Evolutionary conservation across 2,888 invertebrate species (phyloP), one percentile per base, ranked within the genome.

Genomic region (Chalcis sispes): DNA sequence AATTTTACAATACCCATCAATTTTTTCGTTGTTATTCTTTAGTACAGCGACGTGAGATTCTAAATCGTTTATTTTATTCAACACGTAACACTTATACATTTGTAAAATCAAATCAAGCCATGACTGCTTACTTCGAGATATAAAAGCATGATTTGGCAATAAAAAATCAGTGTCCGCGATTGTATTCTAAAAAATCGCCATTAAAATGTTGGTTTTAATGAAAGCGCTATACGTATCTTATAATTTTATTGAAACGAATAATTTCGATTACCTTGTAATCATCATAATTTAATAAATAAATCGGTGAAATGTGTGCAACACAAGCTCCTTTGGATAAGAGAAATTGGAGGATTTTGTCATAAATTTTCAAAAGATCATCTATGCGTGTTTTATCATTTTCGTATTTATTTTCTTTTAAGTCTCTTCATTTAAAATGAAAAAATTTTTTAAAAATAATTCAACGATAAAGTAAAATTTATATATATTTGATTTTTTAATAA

Each of bases 21-120:
- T 29, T n/a, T 32, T 46, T n/a, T 23, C 46, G 18, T 42, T 8
- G 8, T 69, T 27, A 8, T 54, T 52, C 10, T 67, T 23, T 20
- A 62, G 32, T 23, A 15, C 59, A n/a, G 54, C 27, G 36, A 36
- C 52, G 54, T 46, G 64, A 7, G n/a, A 18, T 10, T 48, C 7
- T 48, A 10, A 69, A 18, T 54, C 40, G 3, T 64, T 72, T 13
- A 84, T 56, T 25, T 90, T 89, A 15, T 89, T 89, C 82, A 92
- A 86, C 5, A 91, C 86, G 56, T 92, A 90, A 25, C 90, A 90
- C 86, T 92, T 93, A 81, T 91, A 93, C 54, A 90, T 91, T 86
- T 93, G 92, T 70, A 93, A 84, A 80, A 92, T 89, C 42, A 93
- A 87, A 82, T 93, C 93, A 20, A 93, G 81, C 93, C 93, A 93